phyloP scores from a whole-genome alignment of 2,797 vertebrate genomes.

The Phyllotis vaccarum region DNA sequence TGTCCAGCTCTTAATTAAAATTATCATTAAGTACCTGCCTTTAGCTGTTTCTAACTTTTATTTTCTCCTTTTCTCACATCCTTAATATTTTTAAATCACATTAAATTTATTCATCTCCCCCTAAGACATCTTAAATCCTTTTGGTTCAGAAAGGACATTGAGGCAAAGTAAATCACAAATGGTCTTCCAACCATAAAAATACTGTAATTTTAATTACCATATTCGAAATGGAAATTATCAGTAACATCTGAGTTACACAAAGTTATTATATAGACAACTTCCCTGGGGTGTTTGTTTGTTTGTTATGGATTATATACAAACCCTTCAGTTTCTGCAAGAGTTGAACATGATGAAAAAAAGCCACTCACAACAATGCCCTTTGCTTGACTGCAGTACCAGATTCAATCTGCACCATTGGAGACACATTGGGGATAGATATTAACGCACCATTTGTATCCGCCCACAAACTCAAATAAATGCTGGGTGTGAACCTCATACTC shows the following conservation, averaged over 20 bases:
- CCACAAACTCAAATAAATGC: slow-evolving; percentile 51
- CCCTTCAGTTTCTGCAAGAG: slow-evolving; percentile 28
- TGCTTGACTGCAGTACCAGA: background rate
- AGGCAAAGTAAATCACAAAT: background rate
- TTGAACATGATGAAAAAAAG: slow-evolving; percentile 32
- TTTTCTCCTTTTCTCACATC: background rate
- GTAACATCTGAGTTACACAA: background rate
- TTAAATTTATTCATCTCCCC: background rate
- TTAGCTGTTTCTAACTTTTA: background rate
- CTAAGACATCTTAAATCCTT: background rate
- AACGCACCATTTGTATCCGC: slow-evolving; percentile 8
- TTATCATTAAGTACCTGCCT: background rate
- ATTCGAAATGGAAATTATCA: background rate
- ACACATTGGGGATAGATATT: background rate
- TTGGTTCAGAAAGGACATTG: background rate
- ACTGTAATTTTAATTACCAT: background rate
- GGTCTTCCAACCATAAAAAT: background rate
- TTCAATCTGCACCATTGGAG: slow-evolving; percentile 39
- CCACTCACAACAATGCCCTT: slow-evolving; percentile 21
- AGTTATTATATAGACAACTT: background rate
- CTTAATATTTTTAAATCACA: slow-evolving; percentile 10
- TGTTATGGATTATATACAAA: slow-evolving; percentile 13
- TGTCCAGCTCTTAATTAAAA: background rate
- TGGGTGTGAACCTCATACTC: background rate
- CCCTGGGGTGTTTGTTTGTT: background rate